Evolutionary conservation across 2,113 vertebrate genomes (phyloP), one percentile per base, ranked within the genome.

Genomic region (Danio rerio): DNA sequence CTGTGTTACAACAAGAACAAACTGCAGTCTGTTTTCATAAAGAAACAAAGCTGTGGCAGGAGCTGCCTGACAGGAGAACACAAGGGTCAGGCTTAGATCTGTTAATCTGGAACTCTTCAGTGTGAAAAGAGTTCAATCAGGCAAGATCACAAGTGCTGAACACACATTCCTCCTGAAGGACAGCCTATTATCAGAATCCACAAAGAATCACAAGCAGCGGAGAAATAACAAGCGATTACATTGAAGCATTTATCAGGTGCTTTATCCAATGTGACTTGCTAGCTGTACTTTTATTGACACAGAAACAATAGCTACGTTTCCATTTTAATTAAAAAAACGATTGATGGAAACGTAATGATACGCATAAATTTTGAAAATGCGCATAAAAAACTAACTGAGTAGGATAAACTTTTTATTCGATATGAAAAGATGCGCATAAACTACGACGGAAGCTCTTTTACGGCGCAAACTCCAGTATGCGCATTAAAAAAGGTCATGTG

Each of bases 91-190:
- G 16, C 15, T 74, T 18, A 58, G 53, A 45, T 20, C 20, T 53
- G 9, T 71, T 43, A 43, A 74, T 43, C 9, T 58, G 52, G 40
- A 74, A 58, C 9, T 43, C 13, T 42, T 56, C 15, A 43, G 6
- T 74, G 53, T 12, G 12, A 58, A 74, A 45, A 12, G 3, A 8
- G 9, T 43, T 74, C 0, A 0, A 58, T 58, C 43, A 43, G 50
- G 21, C 21, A 53, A 50, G 47, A 70, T 50, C 68, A 70, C 68
- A 70, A 72, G 70, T 72, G 13, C 21, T 56, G 50, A 55, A 53
- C 31, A 73, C 13, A 31, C 18, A 72, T 53, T 18, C 45, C 47
- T 68, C 65, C 65, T 47, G 65, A 20, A 55, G 55, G 16, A 21
- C 18, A 6, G 20, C 13, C 62, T 47, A 10, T 68, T 68, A 5